phyloP scores from a whole-genome alignment of 1,140 invertebrate species.

The Pteromalus puparum region DNA sequence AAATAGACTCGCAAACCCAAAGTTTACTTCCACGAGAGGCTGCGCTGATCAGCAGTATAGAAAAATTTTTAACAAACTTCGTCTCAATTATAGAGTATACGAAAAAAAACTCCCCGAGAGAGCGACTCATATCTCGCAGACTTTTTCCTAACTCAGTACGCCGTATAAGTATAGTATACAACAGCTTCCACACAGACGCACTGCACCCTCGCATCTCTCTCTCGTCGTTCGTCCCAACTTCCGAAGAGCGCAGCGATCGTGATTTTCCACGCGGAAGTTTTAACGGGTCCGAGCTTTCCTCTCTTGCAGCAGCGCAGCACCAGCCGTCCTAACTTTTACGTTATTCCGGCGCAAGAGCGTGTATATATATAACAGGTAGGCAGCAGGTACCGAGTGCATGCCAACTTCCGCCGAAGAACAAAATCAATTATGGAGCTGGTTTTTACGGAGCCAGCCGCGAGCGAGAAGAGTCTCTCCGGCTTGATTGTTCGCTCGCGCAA shows the following conservation, averaged over 20 bases:
- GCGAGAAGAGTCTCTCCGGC: constrained; percentile 42
- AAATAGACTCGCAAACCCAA: too few species aligned
- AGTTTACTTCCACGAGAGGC: too few species aligned
- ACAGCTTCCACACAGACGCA: neutral
- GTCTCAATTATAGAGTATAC: neutral
- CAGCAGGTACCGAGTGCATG: constrained; percentile 55
- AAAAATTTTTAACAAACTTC: neutral
- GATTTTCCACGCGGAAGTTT: constrained; percentile 66
- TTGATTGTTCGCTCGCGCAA: constrained; percentile 54
- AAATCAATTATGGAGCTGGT: constrained; percentile 67
- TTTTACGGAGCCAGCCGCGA: constrained; percentile 45
- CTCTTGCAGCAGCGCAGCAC: neutral
- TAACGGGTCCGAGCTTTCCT: constrained; percentile 64
- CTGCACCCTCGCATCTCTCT: neutral
- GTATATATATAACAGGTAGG: neutral
- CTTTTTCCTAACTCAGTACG: neutral
- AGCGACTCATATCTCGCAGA: neutral
- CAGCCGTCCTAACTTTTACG: constrained; percentile 58
- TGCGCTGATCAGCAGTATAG: neutral
- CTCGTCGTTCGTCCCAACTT: constrained; percentile 40
- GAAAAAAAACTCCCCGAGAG: neutral
- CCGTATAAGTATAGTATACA: neutral
- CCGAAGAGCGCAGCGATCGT: constrained; percentile 51
- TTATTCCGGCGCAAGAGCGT: constrained; percentile 51
- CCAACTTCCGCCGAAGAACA: constrained; percentile 64